Evolutionary conservation across 2,888 invertebrate genomes (phyloP), one percentile per base, ranked within the genome.

Genomic region (Ecdyonurus torrentis): DNA sequence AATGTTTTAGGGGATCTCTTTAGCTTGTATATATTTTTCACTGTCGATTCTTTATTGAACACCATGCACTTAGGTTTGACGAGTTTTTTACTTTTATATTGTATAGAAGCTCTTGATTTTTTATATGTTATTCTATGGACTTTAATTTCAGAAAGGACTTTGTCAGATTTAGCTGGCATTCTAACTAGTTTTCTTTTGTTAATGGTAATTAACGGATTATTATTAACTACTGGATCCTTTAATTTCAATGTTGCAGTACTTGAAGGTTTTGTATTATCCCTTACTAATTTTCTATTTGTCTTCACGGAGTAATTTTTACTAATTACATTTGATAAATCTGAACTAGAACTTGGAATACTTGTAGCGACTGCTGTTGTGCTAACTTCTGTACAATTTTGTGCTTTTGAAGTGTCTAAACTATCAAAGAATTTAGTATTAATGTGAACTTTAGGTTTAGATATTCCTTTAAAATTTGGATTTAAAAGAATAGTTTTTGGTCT

Each of bases 401-500:
- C n/a, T n/a, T n/a, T n/a, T n/a, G n/a, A n/a, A n/a, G n/a, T n/a
- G n/a, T n/a, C 37, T 37, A 10, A 15, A 37, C 5, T 10, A 37
- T 62, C 19, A 22, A 25, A 62, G 5, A 62, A 55, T 37, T 62
- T 62, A 5, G 62, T 50, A 50, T 62, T 62, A 2, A 62, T 37
- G 10, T 58, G 62, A 20, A 62, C 62, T 20, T 55, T 58, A 15
- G 50, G 20, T 25, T 62, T 62, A 23, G 58, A 20, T 52, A 18
- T 23, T 37, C 23, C 23, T 3, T 58, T 19, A 58, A 58, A 62
- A 37, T 62, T 62, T 20, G 62, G 62, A 37, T 58, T 62, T 18
- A 62, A 23, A 58, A 23, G 58, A 24, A 60, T 25, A 5, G 37
- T 60, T 60, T 60, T 60, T 60, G 10, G 25, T 60, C 60, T 60